Conservation (phyloP, 2,888 invertebrate species). For the Apotomis betuletana region DNA sequence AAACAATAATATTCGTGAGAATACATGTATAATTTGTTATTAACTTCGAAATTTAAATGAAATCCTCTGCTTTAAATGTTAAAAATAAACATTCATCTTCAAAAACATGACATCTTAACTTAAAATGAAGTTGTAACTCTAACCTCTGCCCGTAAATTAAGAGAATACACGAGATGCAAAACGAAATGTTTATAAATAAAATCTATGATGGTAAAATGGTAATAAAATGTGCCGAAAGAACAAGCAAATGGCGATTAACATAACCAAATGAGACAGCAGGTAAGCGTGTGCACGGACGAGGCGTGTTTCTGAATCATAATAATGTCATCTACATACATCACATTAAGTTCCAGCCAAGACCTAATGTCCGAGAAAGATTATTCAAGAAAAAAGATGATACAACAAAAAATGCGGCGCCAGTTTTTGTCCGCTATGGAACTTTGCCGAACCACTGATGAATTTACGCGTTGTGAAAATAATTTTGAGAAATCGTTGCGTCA, state of each 20-base stretch:
- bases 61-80: slow-evolving; percentile 24
- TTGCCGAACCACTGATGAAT: slow-evolving; percentile 17
- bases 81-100: slow-evolving; percentile 24
- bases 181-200: slow-evolving; percentile 36
- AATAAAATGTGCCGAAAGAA: slow-evolving; percentile 54
- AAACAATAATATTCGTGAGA: slow-evolving; percentile 16
- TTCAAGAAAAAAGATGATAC: slow-evolving; percentile 8
- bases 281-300: slow-evolving; percentile 56
- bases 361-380: slow-evolving; percentile 32
- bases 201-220: slow-evolving; percentile 48
- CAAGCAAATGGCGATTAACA: slow-evolving; percentile 52
- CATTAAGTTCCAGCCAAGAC: slow-evolving; percentile 30
- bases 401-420: slow-evolving; percentile 1
- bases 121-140: slow-evolving; percentile 38
- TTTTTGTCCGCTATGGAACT: neutral
- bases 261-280: slow-evolving; percentile 57
- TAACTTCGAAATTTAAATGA: slow-evolving; percentile 8
- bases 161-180: slow-evolving; percentile 36
- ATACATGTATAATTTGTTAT: slow-evolving; percentile 15
- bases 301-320: slow-evolving; percentile 60
- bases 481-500: slow-evolving; percentile 7
- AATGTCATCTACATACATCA: slow-evolving; percentile 48
- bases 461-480: slow-evolving; percentile 8
- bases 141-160: slow-evolving; percentile 34
- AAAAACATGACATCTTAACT: slow-evolving; percentile 34